A percentile compares a stretch with the other conserved stretches of the same genome.
These are phyloP conservation scores for Frankliniella fusca DNA, from an alignment of 2,888 invertebrate genomes.

Conservation along the genomic window DNA sequence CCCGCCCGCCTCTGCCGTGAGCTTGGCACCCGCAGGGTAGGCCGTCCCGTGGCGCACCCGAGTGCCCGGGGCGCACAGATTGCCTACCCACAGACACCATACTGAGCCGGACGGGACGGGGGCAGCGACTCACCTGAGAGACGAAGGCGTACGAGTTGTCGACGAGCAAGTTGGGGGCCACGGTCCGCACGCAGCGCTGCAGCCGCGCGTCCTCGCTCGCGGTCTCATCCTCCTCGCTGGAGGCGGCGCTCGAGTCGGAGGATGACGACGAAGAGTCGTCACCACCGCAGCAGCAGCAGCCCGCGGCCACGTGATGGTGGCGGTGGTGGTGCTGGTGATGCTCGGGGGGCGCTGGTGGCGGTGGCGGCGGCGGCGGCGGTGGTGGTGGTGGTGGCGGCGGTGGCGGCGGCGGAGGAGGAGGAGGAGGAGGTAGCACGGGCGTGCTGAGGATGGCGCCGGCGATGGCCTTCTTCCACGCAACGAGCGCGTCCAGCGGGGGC, in stretches of 20 bases:
- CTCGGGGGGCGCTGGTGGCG: background rate
- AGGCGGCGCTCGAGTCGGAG: constrained; percentile 7
- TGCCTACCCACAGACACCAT: no score
- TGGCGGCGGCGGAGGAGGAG: background rate
- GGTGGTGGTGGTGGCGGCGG: background rate
- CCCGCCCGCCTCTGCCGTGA: no score
- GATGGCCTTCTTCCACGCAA: background rate
- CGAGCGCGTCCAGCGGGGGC: background rate
- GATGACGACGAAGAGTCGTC: background rate
- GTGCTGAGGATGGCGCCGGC: background rate
- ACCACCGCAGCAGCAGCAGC: background rate
- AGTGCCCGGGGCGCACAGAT: no score
- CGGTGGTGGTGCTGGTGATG: background rate
- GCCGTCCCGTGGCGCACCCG: no score
- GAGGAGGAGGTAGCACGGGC: background rate
- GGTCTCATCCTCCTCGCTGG: background rate
- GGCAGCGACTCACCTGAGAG: background rate
- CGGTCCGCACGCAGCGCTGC: constrained; percentile 12
- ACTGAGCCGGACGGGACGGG: no score
- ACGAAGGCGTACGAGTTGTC: background rate
- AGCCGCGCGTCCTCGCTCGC: background rate
- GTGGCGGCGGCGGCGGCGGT: background rate
- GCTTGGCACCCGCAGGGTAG: no score
- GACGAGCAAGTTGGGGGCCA: constrained; percentile 10
- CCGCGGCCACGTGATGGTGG: background rate